Conservation (phyloP, 1,140 invertebrate genomes). For the Pseudomyrmex dendroicus region DNA sequence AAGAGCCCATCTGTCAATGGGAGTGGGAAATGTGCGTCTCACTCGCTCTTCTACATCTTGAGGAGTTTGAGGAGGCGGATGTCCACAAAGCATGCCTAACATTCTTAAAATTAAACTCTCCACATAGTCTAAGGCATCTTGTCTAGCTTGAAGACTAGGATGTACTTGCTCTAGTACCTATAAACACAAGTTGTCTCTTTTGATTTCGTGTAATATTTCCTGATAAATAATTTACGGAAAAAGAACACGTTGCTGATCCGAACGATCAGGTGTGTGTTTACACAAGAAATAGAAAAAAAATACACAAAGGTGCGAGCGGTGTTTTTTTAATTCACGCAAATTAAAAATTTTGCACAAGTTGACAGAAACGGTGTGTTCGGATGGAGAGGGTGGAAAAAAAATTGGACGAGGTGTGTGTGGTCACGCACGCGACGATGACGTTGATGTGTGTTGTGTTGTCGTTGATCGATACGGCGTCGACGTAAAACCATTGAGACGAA, state of each 20-base stretch:
- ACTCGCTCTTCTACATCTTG: constrained; percentile 97
- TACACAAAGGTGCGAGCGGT: no score
- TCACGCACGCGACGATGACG: constrained; percentile 37
- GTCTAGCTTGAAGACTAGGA: constrained; percentile 92
- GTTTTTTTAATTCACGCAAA: no score
- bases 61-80: constrained; percentile 92
- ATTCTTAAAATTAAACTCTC: constrained; percentile 96
- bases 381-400: neutral
- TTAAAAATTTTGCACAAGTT: neutral
- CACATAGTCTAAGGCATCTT: constrained; percentile 97
- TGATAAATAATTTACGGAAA: no score
- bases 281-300: no score
- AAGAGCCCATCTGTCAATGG: constrained; percentile 96
- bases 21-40: constrained; percentile 95
- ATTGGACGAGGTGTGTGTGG: constrained; percentile 21
- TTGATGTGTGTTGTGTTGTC: constrained; percentile 31
- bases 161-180: constrained; percentile 96
- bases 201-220: no score
- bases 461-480: constrained; percentile 48
- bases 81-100: constrained; percentile 94
- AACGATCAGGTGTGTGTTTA: no score
- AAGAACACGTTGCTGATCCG: no score
- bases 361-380: constrained; percentile 8
- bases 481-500: constrained; percentile 48
- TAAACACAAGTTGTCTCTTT: neutral